phyloP scores from a whole-genome alignment of 2,113 vertebrate species.

The Corapipo altera region DNA sequence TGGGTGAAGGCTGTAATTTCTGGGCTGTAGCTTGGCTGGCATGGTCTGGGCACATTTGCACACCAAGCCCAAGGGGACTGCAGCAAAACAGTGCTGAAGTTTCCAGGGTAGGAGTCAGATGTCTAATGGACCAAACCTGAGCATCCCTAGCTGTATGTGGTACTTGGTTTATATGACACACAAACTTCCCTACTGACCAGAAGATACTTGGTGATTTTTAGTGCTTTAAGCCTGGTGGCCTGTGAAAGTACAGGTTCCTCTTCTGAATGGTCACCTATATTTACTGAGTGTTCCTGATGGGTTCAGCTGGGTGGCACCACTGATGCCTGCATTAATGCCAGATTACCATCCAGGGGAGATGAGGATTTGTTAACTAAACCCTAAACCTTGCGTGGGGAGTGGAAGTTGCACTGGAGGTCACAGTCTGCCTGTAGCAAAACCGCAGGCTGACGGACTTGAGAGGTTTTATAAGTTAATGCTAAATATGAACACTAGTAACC shows the following conservation, averaged over 20 bases:
- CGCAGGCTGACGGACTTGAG: background rate
- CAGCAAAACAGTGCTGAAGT: background rate
- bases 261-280: background rate
- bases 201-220: background rate
- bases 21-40: background rate
- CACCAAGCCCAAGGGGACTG: background rate
- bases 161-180: background rate
- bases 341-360: background rate
- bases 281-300: background rate
- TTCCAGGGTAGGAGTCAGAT: background rate
- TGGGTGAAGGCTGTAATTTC: background rate
- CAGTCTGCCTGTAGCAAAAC: background rate
- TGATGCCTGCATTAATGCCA: background rate
- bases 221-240: background rate
- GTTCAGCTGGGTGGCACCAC: background rate
- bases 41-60: background rate
- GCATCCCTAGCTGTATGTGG: background rate
- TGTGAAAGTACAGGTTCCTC: background rate
- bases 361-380: background rate
- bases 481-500: background rate
- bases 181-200: background rate
- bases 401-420: background rate
- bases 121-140: background rate
- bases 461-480: background rate
- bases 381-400: background rate